Base-by-base conservation (phyloP, 2,113 vertebrate species). In the Chaetura pelagica region DNA sequence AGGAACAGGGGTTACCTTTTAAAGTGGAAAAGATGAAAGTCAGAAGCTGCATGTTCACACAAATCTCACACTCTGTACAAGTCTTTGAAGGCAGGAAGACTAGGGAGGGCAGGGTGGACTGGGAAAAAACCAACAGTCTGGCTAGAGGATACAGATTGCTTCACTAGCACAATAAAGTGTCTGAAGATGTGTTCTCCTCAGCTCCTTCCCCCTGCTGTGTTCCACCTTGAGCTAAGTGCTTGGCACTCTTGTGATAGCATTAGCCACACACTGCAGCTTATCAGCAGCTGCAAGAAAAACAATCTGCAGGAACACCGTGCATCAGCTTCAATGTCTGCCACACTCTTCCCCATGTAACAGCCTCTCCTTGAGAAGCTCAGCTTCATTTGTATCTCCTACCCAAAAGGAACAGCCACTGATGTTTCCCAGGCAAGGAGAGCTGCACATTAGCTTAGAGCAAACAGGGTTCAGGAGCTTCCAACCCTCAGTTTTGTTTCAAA, bases 31-130 rank as follows among this genome's bases (percentile, higher is more conserved):
- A 93, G 90, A 94, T 76, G 54, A 93, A 90, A 96, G 90, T 23
- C 94, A 66, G 3, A 8, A 38, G n/a, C 66, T 84, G 87, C 66
- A 40, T 34, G 75, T 76, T 93, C 59, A 29, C 10, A 66, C 3
- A 32, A 69, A 4, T 51, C 59, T 51, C 67, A 6, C 0, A 21
- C 40, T 82, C 87, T 49, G 57, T 1, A 4, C 16, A 7, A 46
- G 57, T 0, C 85, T 84, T 74, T 83, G 94, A 88, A 81, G 84
- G 78, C 93, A 95, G 91, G 91, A 90, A 94, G 76, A 63, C 78
- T 66, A 24, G 46, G 49, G 55, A 92, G 61, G 79, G 61, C 59
- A 87, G 91, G 61, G 42, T 40, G n/a, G 78, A 42, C 16, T 49
- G 68, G 77, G n/a, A 14, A 55, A 14, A 66, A 54, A 23, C 12